Evolutionary conservation across 2,113 vertebrate genomes (phyloP).

Genomic region (Carettochelys insculpta): DNA sequence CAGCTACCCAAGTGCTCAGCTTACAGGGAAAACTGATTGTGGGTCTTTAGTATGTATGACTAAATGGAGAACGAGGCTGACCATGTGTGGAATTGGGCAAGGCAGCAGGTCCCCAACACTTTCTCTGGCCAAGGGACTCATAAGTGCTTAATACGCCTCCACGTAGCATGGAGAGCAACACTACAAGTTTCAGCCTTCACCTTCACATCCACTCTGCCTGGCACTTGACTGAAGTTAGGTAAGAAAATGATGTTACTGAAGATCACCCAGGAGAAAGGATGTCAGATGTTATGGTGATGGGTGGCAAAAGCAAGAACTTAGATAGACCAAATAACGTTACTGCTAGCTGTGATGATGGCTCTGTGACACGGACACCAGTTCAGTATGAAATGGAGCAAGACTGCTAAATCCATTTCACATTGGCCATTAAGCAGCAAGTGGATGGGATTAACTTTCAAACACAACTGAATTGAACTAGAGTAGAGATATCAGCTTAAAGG

Average conservation of each 20-base stretch:
- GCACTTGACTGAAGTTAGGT: background rate
- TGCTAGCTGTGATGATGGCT: background rate
- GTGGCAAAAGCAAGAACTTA: background rate
- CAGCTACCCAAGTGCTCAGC: too few relatives aligned
- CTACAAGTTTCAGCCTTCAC: background rate
- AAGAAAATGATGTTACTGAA: background rate
- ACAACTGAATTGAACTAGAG: background rate
- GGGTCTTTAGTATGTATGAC: too few relatives aligned
- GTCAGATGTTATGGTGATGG: rapidly evolving
- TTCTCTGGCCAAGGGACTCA: too few relatives aligned
- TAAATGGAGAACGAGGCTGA: too few relatives aligned
- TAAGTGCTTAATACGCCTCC: too few relatives aligned
- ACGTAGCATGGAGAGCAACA: background rate
- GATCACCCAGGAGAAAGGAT: background rate
- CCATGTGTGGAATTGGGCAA: too few relatives aligned
- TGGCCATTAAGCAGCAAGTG: background rate
- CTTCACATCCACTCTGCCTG: rapidly evolving
- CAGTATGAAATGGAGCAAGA: background rate
- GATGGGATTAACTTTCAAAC: background rate
- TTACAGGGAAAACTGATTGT: too few relatives aligned
- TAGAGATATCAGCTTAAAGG: background rate
- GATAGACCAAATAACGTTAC: background rate
- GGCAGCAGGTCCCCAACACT: too few relatives aligned
- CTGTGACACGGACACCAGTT: background rate
- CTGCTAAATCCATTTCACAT: background rate